Percentiles rank a stretch among this genome's conserved stretches.
Evolutionary conservation across 2,888 invertebrate species (phyloP).

Genomic region (Hydroisotoma schaefferi): DNA sequence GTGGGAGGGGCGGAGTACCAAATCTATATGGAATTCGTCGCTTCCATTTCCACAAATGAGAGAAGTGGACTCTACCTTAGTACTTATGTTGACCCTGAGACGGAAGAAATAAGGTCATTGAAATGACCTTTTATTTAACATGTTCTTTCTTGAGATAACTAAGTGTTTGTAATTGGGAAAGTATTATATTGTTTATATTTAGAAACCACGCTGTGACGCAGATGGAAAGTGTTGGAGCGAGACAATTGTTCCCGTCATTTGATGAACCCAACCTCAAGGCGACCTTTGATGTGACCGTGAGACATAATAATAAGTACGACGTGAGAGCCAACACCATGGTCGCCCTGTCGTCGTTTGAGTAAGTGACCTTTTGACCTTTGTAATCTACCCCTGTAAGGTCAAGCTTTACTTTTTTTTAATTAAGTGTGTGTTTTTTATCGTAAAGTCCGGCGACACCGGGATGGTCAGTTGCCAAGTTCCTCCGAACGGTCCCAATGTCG

Average conservation of each 20-base stretch:
- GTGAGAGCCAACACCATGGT: not conserved
- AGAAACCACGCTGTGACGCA: constrained; percentile 6
- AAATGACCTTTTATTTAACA: not conserved
- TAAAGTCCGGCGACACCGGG: constrained; percentile 51
- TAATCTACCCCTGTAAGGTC: not conserved
- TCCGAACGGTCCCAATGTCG: constrained; percentile 7
- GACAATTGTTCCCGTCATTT: constrained; percentile 12
- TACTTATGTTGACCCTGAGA: constrained; percentile 8
- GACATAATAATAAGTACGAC: constrained; percentile 4
- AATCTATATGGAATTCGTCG: constrained; percentile 9
- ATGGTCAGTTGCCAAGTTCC: constrained; percentile 55
- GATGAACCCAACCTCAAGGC: constrained; percentile 13
- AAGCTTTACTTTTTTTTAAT: not conserved
- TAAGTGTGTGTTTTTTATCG: constrained; percentile 2
- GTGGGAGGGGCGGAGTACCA: not conserved
- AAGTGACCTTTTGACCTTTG: not conserved
- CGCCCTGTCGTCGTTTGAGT: not conserved
- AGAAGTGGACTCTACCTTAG: constrained; percentile 3
- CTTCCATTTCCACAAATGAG: not conserved
- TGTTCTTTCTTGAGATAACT: too few relatives aligned
- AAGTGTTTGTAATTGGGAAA: not conserved
- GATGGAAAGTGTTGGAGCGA: constrained; percentile 3
- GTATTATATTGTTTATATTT: not conserved
- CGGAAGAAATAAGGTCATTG: constrained; percentile 4
- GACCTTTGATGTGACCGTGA: constrained; percentile 8